Evolutionary conservation across 2,888 invertebrate genomes (phyloP), one percentile per base, ranked within the genome.

Genomic region (Lathronympha strigana): DNA sequence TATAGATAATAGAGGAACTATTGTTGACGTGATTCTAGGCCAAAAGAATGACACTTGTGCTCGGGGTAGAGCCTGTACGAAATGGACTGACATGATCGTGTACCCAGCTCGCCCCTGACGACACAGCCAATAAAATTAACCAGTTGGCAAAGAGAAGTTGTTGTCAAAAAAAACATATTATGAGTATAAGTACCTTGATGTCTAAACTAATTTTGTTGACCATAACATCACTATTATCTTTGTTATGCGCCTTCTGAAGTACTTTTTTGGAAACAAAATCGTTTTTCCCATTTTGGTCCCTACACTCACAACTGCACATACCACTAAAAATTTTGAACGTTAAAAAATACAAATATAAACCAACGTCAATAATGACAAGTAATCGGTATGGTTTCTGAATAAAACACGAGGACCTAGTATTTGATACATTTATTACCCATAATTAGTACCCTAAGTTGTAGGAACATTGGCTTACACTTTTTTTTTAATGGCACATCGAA

Each of bases 241-340:
- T 50, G 63, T 11, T n/a, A 73, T 60, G n/a, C 61, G 50, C 55
- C 38, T 62, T 69, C 54, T 70, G 40, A 71, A 13, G 36, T 66
- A 73, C 66, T 36, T 66, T 57, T 38, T 73, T 61, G 66, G 70
- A 69, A 55, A 71, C 17, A 63, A 54, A 15, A 60, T 68, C 19
- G 13, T 68, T 67, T 23, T 66, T 54, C 66, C 21, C 69, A 62
- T 70, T 19, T 15, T 55, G 55, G n/a, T 61, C 51, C n/a, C n/a
- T n/a, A n/a, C n/a, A n/a, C n/a, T n/a, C n/a, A 17, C 63, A 68
- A 58, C 60, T 15, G 25, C 66, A 60, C 61, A 66, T 66, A 38
- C 19, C 60, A 53, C 51, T 21, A 9, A 17, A 21, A 64, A 58
- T 60, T 53, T 66, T 1, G 0, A 4, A 17, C 47, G 17, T 49